Conservation (phyloP, 2,888 invertebrate genomes). For the Tachina lurida region DNA sequence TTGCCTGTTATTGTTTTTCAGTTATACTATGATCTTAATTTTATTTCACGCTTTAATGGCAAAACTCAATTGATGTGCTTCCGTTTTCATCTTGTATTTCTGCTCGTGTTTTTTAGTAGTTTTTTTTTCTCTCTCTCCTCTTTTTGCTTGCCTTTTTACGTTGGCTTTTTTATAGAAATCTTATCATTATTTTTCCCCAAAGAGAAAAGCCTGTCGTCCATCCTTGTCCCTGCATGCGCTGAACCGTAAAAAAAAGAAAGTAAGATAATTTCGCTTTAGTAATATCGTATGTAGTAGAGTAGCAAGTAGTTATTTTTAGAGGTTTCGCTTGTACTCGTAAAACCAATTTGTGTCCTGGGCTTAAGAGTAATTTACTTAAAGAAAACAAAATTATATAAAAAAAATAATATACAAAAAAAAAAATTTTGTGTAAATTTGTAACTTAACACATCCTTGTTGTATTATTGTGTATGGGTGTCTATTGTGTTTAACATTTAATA, state of each 20-base stretch:
- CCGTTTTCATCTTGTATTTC: constrained; percentile 22
- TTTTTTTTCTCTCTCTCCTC: constrained; percentile 28
- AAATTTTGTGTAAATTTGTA: constrained; percentile 65
- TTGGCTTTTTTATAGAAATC: constrained; percentile 55
- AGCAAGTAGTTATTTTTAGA: constrained; percentile 46
- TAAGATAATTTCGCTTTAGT: constrained; percentile 50
- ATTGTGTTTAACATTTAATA: constrained; percentile 15
- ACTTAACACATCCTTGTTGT: constrained; percentile 46
- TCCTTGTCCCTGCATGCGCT: constrained; percentile 6
- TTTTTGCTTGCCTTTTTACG: not conserved
- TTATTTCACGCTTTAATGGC: constrained; percentile 69
- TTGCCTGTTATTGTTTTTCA: constrained; percentile 28
- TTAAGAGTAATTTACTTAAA: constrained; percentile 67
- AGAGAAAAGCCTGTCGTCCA: constrained; percentile 12
- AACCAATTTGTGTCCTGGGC: constrained; percentile 71
- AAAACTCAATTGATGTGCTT: constrained; percentile 66
- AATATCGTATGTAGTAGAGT: constrained; percentile 18
- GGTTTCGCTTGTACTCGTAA: constrained; percentile 61
- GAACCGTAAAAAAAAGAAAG: constrained; percentile 24
- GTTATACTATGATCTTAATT: constrained; percentile 63
- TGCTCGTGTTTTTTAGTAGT: constrained; percentile 18
- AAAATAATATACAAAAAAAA: no score
- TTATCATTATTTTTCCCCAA: constrained; percentile 60
- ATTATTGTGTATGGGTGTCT: not conserved
- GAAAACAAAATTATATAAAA: not conserved